Conservation (phyloP, 2,113 vertebrate species). For the Bombycilla garrulus region DNA sequence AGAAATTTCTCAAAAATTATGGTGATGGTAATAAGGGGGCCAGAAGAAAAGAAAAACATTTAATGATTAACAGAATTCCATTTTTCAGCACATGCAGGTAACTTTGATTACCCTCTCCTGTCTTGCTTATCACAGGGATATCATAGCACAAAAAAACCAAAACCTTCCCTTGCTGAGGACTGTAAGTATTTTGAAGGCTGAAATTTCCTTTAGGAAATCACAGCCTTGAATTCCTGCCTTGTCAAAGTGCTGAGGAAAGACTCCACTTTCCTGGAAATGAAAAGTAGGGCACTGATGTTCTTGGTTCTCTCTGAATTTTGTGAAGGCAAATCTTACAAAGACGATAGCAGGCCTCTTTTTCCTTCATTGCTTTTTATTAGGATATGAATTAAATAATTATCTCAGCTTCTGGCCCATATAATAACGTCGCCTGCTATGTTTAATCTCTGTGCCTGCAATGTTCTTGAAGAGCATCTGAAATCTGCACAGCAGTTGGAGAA, state of each 20-base stretch:
- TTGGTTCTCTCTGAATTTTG: neutral
- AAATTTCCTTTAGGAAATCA: neutral
- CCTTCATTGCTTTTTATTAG: neutral
- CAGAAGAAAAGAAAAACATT: neutral
- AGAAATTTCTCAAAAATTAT: neutral
- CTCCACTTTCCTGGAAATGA: neutral
- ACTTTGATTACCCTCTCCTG: neutral
- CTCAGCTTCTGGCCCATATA: slow-evolving; percentile 9
- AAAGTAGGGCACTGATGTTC: neutral
- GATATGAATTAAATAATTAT: slow-evolving; percentile 14
- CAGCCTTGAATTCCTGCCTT: neutral
- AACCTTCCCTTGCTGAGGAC: neutral
- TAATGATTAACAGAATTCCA: neutral
- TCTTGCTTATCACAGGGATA: neutral
- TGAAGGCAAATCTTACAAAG: neutral
- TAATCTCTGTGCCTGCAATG: neutral
- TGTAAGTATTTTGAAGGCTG: neutral
- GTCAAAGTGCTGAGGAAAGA: neutral
- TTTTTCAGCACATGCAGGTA: neutral
- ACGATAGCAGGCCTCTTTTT: neutral
- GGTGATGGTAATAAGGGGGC: neutral
- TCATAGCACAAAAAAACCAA: neutral
- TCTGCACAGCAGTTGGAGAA: neutral
- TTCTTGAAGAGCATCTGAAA: neutral
- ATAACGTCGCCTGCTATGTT: neutral